phyloP scores from a whole-genome alignment of 2,888 invertebrate genomes.

The Morinoia aosen region DNA sequence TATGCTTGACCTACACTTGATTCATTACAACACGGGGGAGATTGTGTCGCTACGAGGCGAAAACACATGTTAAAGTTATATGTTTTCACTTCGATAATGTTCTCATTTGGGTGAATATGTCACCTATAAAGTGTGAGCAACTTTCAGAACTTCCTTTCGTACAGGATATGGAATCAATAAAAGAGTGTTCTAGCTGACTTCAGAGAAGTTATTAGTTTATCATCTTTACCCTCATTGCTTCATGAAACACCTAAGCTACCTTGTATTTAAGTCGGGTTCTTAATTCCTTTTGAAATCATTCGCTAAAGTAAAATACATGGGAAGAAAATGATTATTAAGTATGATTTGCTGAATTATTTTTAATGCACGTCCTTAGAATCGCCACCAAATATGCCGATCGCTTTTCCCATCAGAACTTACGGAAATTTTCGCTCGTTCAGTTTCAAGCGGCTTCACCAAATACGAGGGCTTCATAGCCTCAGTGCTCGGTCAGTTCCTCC shows the following conservation, averaged over 20 bases:
- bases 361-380: not conserved
- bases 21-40: not conserved
- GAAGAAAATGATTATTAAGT: not conserved
- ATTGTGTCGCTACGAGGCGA: not conserved
- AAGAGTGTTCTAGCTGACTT: too few relatives aligned
- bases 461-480: too few relatives aligned
- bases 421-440: not conserved
- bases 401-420: not conserved
- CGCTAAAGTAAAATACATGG: not conserved
- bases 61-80: too few relatives aligned
- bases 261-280: too few relatives aligned
- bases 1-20: not conserved
- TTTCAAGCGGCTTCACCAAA: not conserved
- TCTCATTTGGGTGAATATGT: too few relatives aligned
- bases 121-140: too few relatives aligned
- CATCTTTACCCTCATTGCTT: not conserved
- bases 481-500: not conserved
- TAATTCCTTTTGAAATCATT: not conserved
- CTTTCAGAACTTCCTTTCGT: too few relatives aligned
- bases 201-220: too few relatives aligned
- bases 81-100: too few relatives aligned
- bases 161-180: too few relatives aligned
- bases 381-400: not conserved
- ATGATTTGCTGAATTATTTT: not conserved
- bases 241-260: not conserved